phyloP scores from a whole-genome alignment of 2,888 invertebrate genomes.

The Cataglyphis albicans region DNA sequence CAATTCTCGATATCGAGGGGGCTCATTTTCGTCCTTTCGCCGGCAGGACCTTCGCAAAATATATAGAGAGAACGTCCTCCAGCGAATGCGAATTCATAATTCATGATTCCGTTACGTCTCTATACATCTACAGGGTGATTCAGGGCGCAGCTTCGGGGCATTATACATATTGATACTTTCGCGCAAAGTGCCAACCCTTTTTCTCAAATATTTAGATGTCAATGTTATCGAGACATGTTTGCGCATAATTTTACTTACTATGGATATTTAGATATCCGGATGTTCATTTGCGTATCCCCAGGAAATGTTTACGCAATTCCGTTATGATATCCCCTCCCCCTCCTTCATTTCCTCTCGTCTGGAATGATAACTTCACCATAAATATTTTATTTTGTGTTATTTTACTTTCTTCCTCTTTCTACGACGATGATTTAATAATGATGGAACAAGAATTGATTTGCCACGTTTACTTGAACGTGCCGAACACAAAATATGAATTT shows the following conservation, averaged over 20 bases:
- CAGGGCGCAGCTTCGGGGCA: conserved; percentile 24
- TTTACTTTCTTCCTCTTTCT: conserved; percentile 35
- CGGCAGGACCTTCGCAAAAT: not conserved
- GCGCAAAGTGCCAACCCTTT: conserved; percentile 42
- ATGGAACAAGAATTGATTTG: not conserved
- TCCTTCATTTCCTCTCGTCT: no score
- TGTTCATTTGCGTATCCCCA: conserved; percentile 21
- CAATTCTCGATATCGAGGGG: conserved; percentile 12
- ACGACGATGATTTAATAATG: not conserved
- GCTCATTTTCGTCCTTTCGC: not conserved
- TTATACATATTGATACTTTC: conserved; percentile 74
- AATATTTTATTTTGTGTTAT: conserved; percentile 45
- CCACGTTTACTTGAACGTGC: not conserved
- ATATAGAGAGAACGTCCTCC: conserved; percentile 53
- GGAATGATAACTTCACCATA: conserved; percentile 20
- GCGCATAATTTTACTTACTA: conserved; percentile 36
- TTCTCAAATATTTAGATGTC: conserved; percentile 44
- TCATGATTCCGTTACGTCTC: conserved; percentile 71
- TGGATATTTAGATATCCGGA: conserved; percentile 21
- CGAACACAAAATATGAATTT: not conserved
- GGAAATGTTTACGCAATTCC: conserved; percentile 34
- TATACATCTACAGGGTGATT: conserved; percentile 33
- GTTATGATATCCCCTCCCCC: not conserved
- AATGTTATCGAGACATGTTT: conserved; percentile 57
- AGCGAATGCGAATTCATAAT: conserved; percentile 71